Conservation (phyloP, 1,140 invertebrate species). For the Calliphora vicina region DNA sequence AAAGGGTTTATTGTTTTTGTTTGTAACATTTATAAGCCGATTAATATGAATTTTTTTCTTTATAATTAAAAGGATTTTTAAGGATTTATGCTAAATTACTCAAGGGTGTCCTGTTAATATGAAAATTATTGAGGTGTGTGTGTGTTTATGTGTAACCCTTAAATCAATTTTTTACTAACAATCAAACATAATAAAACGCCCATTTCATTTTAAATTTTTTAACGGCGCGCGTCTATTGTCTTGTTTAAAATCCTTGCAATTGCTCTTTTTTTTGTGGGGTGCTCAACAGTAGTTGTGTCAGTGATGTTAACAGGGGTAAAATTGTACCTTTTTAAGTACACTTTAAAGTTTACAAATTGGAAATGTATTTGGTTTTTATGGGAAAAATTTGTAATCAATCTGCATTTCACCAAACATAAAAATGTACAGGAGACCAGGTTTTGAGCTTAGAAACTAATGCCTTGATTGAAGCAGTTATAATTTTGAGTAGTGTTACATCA, state of each 20-base stretch:
- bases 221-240: background rate
- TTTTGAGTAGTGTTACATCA: too few species aligned
- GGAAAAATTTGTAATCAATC: too few species aligned
- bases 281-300: background rate
- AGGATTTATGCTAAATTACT: conserved; percentile 1
- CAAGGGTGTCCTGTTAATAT: background rate
- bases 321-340: too few species aligned
- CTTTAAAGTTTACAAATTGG: too few species aligned
- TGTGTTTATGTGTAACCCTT: background rate
- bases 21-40: background rate
- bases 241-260: background rate
- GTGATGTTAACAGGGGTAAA: too few species aligned
- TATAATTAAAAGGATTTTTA: background rate
- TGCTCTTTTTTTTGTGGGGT: background rate
- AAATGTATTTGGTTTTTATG: too few species aligned
- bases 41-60: background rate
- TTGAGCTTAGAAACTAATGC: too few species aligned
- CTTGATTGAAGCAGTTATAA: too few species aligned
- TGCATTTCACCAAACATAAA: too few species aligned
- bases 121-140: background rate
- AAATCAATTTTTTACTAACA: background rate
- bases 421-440: too few species aligned
- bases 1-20: background rate
- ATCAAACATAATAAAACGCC: background rate
- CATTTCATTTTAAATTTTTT: background rate